phyloP scores from a whole-genome alignment of 2,888 invertebrate genomes.

The Cryptophagus acutangulus region DNA sequence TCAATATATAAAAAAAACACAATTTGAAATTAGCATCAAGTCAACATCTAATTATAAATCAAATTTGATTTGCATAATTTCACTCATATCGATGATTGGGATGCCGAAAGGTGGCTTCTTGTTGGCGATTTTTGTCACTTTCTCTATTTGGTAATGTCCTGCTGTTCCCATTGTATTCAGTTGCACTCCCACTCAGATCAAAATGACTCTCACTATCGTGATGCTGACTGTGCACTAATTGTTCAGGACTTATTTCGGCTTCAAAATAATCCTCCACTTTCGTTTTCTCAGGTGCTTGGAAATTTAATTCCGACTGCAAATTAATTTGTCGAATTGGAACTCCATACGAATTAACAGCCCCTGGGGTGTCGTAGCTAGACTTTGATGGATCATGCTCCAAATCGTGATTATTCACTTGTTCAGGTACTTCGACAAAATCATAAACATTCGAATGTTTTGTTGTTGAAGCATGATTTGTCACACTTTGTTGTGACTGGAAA shows the following conservation, averaged over 20 bases:
- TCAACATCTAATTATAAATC: no score
- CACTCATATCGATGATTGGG: constrained; percentile 7
- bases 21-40: no score
- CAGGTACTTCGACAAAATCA: constrained; percentile 1
- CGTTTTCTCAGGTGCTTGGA: neutral
- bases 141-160: no score
- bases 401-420: constrained; percentile 16
- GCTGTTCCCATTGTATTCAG: neutral
- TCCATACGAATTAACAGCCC: constrained; percentile 21
- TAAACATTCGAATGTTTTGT: no score
- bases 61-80: neutral
- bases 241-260: constrained; percentile 1
- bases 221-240: neutral
- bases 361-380: constrained; percentile 20
- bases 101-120: neutral
- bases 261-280: constrained; percentile 6
- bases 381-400: constrained; percentile 18
- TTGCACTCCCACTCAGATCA: neutral
- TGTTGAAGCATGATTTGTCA: no score
- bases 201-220: neutral
- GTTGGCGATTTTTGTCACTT: neutral
- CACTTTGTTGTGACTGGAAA: no score
- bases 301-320: neutral
- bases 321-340: constrained; percentile 8
- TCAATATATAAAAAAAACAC: no score